Percentiles rank a stretch among this genome's conserved stretches.
Conservation (phyloP, 2,797 vertebrate species). For the Australoheros facetus region DNA sequence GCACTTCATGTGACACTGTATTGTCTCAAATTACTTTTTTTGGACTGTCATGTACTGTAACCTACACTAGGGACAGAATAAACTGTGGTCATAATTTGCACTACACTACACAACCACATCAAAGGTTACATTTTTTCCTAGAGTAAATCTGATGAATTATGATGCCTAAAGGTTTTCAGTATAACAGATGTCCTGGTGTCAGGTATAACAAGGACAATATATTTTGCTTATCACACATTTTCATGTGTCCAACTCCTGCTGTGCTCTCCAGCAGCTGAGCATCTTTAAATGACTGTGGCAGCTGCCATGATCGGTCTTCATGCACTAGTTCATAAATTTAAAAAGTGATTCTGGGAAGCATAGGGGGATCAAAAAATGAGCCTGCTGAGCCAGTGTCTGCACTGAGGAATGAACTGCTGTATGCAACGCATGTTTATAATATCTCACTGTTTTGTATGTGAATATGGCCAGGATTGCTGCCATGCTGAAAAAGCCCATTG, state of each 20-base stretch:
- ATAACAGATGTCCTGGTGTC: not conserved
- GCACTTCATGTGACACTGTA: not conserved
- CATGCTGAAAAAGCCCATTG: not conserved
- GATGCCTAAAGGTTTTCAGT: not conserved
- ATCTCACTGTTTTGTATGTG: not conserved
- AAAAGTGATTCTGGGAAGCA: no score
- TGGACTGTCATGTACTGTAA: not conserved
- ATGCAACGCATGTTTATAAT: no score
- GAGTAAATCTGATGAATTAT: not conserved
- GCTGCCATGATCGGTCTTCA: not conserved
- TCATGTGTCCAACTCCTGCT: not conserved
- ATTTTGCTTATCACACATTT: not conserved
- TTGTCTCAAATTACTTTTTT: not conserved
- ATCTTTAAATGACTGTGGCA: not conserved
- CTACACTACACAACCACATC: not conserved
- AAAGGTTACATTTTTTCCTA: not conserved
- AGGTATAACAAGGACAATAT: not conserved
- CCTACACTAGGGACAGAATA: not conserved
- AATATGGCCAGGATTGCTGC: not conserved
- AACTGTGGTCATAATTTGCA: not conserved
- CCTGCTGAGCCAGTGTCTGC: no score
- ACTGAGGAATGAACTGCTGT: no score
- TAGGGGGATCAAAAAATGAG: not conserved
- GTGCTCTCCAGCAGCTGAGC: not conserved
- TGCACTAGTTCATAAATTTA: not conserved